Conservation (phyloP, 2,888 invertebrate species). For the Nomada lathburiana region DNA sequence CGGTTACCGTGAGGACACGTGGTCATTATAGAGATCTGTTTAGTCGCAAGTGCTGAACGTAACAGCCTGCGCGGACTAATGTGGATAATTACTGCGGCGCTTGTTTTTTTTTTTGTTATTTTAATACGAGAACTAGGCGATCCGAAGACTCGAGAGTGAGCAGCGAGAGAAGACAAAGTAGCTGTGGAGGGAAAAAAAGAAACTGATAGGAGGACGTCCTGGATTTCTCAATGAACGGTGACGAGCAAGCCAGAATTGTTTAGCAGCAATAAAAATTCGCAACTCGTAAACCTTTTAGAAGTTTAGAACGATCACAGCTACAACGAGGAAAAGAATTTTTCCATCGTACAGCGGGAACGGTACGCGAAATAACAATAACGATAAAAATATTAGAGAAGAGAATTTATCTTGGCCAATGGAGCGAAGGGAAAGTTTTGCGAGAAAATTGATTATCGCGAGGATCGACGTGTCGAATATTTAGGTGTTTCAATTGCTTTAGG, state of each 20-base stretch:
- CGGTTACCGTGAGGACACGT: slow-evolving; percentile 30
- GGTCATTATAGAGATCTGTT: slow-evolving; percentile 45
- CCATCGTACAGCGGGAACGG: too few species aligned
- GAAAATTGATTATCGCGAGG: not conserved
- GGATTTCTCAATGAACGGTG: too few species aligned
- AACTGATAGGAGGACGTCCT: too few species aligned
- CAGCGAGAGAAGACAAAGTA: too few species aligned
- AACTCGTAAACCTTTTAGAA: too few species aligned
- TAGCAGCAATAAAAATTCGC: too few species aligned
- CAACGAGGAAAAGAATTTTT: too few species aligned
- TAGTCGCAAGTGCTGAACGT: slow-evolving; percentile 16
- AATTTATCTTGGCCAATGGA: not conserved
- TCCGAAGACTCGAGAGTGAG: too few species aligned
- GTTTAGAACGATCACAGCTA: too few species aligned
- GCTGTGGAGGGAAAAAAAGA: too few species aligned
- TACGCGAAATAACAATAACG: too few species aligned
- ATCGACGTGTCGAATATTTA: slow-evolving; percentile 15
- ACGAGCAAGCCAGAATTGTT: too few species aligned
- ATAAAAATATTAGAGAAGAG: not conserved
- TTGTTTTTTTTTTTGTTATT: not conserved
- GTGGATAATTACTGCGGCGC: slow-evolving; percentile 8
- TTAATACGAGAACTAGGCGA: not conserved
- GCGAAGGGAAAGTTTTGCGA: not conserved
- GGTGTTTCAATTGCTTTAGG: slow-evolving; percentile 50
- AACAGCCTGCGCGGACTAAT: slow-evolving; percentile 26